Base-by-base conservation (phyloP, 2,888 invertebrate genomes). In the Rhorus exstirpatorius region DNA sequence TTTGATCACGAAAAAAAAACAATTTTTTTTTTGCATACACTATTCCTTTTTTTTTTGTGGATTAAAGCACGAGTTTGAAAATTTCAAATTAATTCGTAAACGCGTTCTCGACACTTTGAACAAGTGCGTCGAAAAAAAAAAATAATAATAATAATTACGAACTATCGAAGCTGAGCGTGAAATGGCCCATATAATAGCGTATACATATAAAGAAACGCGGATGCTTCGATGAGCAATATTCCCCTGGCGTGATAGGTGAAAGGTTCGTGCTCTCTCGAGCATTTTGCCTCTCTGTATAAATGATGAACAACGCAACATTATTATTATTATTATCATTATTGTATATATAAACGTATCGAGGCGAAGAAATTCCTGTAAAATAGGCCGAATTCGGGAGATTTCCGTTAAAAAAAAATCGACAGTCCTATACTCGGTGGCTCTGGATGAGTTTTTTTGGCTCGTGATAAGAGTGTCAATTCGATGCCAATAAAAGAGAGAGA, bases 231-330 rank as follows among this genome's bases (percentile, higher is more conserved):
- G 83, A 88, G 85, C 87, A 86, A 89, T 88, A 90, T 88, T 85
- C n/a, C 49, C 63, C 81, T 87, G 87, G 87, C 90, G 89, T 91
- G 90, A 91, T 90, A 91, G 90, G 91, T 91, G 91, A 91, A 91
- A 90, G 89, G 91, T 91, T 91, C 90, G 90, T 81, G 84, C 85
- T 79, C 83, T 78, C 80, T 71, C 82, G 67, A 83, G 85, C 81
- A 84, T 81, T 81, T 84, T 46, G 31, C 71, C 72, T 72, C 68
- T 51, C 21, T 67, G 17, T 46, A 46, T 65, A 44, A 72, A 55
- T 31, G 21, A 71, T 71, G 51, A 49, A 55, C 46, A 44, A 21
- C 58, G 10, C 31, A 1, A 65, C 31, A 21, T 2, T 6, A 31
- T 31, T 31, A n/a, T n/a, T n/a, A n/a, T n/a, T n/a, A n/a, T n/a